Conservation (phyloP, 2,888 invertebrate species). For the Ochropacha duplaris region DNA sequence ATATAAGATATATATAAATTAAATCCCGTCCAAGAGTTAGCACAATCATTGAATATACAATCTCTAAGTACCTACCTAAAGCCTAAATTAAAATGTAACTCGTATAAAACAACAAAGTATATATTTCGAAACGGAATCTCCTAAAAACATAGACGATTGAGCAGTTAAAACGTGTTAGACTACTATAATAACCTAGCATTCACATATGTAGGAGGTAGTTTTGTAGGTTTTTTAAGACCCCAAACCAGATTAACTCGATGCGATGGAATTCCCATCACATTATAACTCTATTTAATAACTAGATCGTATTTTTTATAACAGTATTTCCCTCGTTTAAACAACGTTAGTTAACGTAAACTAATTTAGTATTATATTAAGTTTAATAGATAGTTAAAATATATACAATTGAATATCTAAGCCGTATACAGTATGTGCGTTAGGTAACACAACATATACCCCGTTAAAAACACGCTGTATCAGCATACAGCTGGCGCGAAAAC, state of each 20-base stretch:
- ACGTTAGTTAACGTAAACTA: not conserved
- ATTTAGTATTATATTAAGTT: not conserved
- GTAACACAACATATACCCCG: not conserved
- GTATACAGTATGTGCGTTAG: not conserved
- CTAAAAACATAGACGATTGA: not conserved
- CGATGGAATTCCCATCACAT: slow-evolving; percentile 34
- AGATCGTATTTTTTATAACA: not conserved
- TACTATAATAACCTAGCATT: not conserved
- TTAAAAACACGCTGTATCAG: not conserved
- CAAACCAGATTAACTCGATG: slow-evolving; percentile 14
- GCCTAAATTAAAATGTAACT: not conserved
- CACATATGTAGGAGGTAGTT: not conserved
- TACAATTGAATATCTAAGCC: not conserved
- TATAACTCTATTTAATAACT: slow-evolving; percentile 23
- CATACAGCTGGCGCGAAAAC: slow-evolving; percentile 6
- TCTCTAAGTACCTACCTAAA: not conserved
- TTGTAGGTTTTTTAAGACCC: slow-evolving; percentile 12
- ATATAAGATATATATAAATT: not conserved
- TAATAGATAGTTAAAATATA: not conserved
- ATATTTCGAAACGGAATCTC: not conserved
- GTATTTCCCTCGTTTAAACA: too few species aligned
- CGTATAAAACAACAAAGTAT: not conserved
- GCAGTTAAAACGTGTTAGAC: not conserved
- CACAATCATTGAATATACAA: not conserved
- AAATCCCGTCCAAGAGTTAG: not conserved